Base-by-base conservation (phyloP, 2,888 invertebrate species). In the Idaea aversata region DNA sequence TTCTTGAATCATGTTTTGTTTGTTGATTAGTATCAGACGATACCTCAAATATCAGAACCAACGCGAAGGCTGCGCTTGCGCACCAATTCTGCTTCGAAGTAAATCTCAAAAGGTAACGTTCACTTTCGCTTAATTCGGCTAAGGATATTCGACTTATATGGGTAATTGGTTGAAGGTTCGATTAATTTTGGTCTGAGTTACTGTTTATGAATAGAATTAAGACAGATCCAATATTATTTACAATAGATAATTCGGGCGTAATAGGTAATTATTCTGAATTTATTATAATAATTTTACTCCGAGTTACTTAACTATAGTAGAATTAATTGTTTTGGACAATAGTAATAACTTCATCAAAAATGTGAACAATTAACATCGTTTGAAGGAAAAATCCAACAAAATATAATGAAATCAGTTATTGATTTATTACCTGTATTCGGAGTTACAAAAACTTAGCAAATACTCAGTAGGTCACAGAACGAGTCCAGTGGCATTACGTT, bases 381-480 rank as follows among this genome's bases (percentile, higher is more conserved):
- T 25, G 25, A 25, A 25, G 25, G 25, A 25, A 25, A 25, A 25
- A 36, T 5, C 36, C 36, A 5, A 36, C 10, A 36, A 36, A 36
- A 36, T 36, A 7, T 36, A 36, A 36, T 4, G 10, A 36, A 36
- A 5, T 36, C 10, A 36, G 36, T 36, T 36, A 36, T 36, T 36
- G 36, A 36, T 36, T 36, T 36, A 36, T 36, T 7, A 36, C 36
- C 36, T 36, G 10, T 36, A 36, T 36, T 36, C 36, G 36, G 4
- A 36, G 36, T 36, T 36, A 7, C 36, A 7, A 36, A 10, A 36
- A 36, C 36, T 36, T 36, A 36, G 5, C 36, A 73, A 85, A 88
- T 87, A 82, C 77, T 84, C 72, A 85, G 82, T 85, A 77, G 87
- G 88, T 87, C 88, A 85, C 64, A 61, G 71, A 79, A 72, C 73